Evolutionary conservation across 2,888 invertebrate species (phyloP).

Genomic region (Drosophila tripunctata): DNA sequence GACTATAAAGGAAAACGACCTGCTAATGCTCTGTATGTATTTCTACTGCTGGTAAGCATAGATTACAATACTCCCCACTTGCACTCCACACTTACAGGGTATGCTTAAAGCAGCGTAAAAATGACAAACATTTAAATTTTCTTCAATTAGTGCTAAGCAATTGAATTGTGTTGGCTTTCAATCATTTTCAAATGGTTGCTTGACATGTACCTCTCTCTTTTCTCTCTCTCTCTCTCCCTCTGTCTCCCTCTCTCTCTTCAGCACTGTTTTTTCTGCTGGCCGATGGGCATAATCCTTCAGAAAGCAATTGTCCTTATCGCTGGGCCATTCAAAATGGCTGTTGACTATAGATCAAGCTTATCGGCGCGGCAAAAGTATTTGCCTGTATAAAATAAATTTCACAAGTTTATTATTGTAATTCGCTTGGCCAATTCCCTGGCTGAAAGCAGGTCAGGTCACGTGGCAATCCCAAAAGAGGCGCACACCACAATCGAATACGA

Average conservation of each 20-base stretch:
- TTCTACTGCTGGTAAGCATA: not conserved
- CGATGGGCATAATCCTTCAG: slow-evolving; percentile 51
- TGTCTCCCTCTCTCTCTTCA: not conserved
- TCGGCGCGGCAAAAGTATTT: slow-evolving; percentile 72
- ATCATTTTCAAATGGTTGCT: slow-evolving; percentile 37
- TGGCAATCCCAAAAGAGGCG: slow-evolving; percentile 21
- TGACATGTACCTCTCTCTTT: slow-evolving; percentile 33
- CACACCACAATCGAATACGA: too few relatives aligned
- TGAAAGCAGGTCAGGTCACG: slow-evolving; percentile 38
- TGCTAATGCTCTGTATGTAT: not conserved
- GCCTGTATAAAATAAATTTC: slow-evolving; percentile 75
- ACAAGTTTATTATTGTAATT: slow-evolving; percentile 76
- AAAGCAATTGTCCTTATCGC: slow-evolving; percentile 61
- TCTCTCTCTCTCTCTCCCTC: not conserved
- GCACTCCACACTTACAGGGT: not conserved
- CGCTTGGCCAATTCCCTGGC: slow-evolving; percentile 55
- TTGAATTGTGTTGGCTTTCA: slow-evolving; percentile 60
- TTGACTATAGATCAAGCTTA: slow-evolving; percentile 74
- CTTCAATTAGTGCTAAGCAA: slow-evolving; percentile 40
- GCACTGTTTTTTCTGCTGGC: not conserved
- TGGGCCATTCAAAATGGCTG: slow-evolving; percentile 49
- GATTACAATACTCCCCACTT: not conserved
- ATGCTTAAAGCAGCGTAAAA: slow-evolving; percentile 17
- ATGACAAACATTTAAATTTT: slow-evolving; percentile 28
- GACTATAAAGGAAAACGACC: not conserved